Conservation (phyloP, 2,888 invertebrate species). For the Nomada ferruginata region DNA sequence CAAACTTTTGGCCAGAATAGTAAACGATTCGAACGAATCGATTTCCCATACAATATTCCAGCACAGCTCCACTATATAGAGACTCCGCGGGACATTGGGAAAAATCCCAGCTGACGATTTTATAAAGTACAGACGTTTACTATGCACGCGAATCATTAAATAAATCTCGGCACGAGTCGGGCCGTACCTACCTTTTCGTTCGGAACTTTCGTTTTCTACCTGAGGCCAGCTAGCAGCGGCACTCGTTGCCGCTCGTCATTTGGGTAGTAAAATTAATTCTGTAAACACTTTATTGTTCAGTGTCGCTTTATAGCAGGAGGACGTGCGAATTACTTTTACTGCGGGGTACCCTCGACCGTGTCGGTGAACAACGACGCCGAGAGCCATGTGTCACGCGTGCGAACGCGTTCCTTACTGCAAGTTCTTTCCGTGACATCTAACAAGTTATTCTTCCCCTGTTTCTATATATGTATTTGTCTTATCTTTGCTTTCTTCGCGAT, state of each 20-base stretch:
- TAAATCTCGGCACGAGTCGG: not conserved
- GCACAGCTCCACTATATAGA: not conserved
- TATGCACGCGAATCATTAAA: conserved; percentile 18
- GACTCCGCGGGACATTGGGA: too few species aligned
- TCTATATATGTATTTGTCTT: too few species aligned
- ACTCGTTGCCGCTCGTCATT: conserved; percentile 50
- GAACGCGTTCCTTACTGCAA: conserved; percentile 49
- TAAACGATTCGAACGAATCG: not conserved
- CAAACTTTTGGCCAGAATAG: too few species aligned
- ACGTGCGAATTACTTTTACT: conserved; percentile 78
- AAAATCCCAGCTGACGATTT: conserved; percentile 25
- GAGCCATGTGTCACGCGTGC: conserved; percentile 72
- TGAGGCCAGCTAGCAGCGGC: conserved; percentile 27
- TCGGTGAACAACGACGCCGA: conserved; percentile 44
- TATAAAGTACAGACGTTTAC: conserved; percentile 14
- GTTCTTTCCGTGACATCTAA: conserved; percentile 4
- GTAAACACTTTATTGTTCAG: conserved; percentile 80
- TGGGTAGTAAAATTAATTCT: conserved; percentile 80
- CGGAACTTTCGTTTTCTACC: conserved; percentile 69
- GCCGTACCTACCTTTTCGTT: not conserved
- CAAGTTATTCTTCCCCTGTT: too few species aligned
- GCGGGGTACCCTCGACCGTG: conserved; percentile 58
- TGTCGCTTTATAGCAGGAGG: conserved; percentile 74
- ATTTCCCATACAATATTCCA: not conserved
- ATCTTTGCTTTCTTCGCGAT: not conserved